A percentile compares a stretch with the other conserved stretches of the same genome.
Conservation (phyloP, 53 echinoderm and acorn worm genomes). For the Patiria pectinifera region DNA sequence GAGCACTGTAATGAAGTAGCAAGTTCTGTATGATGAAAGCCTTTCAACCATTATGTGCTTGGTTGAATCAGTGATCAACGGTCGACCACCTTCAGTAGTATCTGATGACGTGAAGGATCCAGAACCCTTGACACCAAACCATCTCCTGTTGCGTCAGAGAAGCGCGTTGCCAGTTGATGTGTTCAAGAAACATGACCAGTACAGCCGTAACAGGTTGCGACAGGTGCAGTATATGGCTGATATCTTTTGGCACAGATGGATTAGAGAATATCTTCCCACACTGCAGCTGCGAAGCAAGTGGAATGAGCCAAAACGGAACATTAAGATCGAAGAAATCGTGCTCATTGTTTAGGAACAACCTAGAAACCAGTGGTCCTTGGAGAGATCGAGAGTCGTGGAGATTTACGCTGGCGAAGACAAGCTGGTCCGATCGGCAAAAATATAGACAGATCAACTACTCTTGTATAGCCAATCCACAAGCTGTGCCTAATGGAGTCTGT, state of each 20-base stretch:
- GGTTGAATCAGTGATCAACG: conserved; percentile 38
- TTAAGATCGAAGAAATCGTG: conserved; percentile 72
- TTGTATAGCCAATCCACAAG: conserved; percentile 73
- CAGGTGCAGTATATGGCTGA: too few species aligned
- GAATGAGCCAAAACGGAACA: conserved; percentile 50
- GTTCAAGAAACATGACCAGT: too few species aligned
- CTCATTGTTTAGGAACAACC: conserved; percentile 66
- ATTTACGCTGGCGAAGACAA: too few species aligned
- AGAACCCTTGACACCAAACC: conserved; percentile 44
- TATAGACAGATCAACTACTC: conserved; percentile 62
- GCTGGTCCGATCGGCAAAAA: conserved; percentile 70
- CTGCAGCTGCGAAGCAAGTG: conserved; percentile 71
- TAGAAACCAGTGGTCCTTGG: conserved; percentile 76
- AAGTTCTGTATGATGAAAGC: conserved; percentile 65
- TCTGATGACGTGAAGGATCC: conserved; percentile 43
- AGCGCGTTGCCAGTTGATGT: too few species aligned
- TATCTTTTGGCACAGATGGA: too few species aligned
- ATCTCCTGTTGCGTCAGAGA: conserved; percentile 29
- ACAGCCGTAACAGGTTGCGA: too few species aligned
- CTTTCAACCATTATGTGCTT: conserved; percentile 57
- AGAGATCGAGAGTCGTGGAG: conserved; percentile 63
- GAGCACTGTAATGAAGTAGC: conserved; percentile 65
- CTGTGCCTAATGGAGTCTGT: too few species aligned
- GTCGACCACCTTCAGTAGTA: conserved; percentile 53
- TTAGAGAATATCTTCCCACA: too few species aligned